Percentiles rank a stretch among this genome's conserved stretches.
These are phyloP conservation scores for Lagocephalus sceleratus DNA, from an alignment of 2,797 vertebrate species.

Conservation along the genomic window DNA sequence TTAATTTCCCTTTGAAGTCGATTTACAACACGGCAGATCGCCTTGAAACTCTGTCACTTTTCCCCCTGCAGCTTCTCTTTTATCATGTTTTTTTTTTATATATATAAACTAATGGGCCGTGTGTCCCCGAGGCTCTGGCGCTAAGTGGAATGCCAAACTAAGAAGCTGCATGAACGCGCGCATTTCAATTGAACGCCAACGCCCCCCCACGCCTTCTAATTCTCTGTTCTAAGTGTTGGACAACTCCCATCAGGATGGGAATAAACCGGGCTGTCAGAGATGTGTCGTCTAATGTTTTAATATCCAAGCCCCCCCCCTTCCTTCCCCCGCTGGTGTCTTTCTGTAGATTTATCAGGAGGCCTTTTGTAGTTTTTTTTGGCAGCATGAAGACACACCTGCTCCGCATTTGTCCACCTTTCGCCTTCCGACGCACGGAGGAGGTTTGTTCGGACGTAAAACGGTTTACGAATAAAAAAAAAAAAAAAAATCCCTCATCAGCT, in stretches of 20 bases:
- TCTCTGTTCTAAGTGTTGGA: constrained; percentile 1
- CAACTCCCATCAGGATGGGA: constrained; percentile 3
- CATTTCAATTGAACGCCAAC: constrained; percentile 7
- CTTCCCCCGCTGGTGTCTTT: no score
- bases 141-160: constrained; percentile 22
- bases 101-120: neutral
- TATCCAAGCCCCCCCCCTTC: no score
- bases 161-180: neutral
- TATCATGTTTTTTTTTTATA: neutral
- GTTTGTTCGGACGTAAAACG: constrained; percentile 29
- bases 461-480: constrained; percentile 32
- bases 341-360: constrained; percentile 14
- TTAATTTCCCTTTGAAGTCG: neutral
- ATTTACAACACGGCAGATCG: neutral
- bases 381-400: constrained; percentile 50
- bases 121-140: constrained; percentile 18
- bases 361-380: constrained; percentile 32
- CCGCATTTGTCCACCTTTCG: constrained; percentile 17
- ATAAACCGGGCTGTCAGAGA: neutral
- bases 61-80: neutral
- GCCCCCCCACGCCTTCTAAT: neutral
- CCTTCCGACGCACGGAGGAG: constrained; percentile 30
- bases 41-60: neutral
- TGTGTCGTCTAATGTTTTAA: constrained; percentile 6
- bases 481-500: neutral